Percentiles rank a stretch among this genome's conserved stretches.
These are phyloP conservation scores for Istiophorus platypterus DNA, from an alignment of 2,113 vertebrate genomes.

Conservation along the genomic window DNA sequence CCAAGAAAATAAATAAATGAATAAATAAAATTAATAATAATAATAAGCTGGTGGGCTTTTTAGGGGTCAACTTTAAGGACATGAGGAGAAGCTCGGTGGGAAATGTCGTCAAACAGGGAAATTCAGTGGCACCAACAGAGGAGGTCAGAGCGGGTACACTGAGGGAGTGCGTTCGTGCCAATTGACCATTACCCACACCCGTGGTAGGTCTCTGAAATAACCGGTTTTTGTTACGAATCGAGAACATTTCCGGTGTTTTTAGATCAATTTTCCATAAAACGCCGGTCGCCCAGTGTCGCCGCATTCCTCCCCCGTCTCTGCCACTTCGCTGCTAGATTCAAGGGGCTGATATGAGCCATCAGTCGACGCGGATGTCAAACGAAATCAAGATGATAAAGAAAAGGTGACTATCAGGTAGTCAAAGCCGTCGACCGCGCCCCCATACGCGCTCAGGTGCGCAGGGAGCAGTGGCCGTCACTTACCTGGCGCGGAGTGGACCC, in stretches of 20 bases:
- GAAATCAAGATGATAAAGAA: background rate
- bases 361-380: background rate
- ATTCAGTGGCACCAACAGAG: constrained; percentile 17
- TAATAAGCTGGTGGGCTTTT: background rate
- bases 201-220: too few relatives aligned
- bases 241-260: too few relatives aligned
- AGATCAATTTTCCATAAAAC: background rate
- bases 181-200: background rate
- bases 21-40: too few relatives aligned
- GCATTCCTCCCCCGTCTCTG: background rate
- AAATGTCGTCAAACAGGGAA: constrained; percentile 19
- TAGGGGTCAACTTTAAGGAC: background rate
- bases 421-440: background rate
- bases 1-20: too few relatives aligned
- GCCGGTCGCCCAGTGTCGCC: background rate
- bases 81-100: too few relatives aligned
- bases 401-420: background rate
- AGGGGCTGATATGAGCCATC: background rate
- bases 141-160: constrained; percentile 65
- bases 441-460: background rate
- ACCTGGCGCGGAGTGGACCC: constrained; percentile 66
- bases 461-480: too few relatives aligned
- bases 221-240: too few relatives aligned
- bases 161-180: background rate
- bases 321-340: background rate